Evolutionary conservation across 2,888 invertebrate species (phyloP).

Genomic region (Rhagium mordax): DNA sequence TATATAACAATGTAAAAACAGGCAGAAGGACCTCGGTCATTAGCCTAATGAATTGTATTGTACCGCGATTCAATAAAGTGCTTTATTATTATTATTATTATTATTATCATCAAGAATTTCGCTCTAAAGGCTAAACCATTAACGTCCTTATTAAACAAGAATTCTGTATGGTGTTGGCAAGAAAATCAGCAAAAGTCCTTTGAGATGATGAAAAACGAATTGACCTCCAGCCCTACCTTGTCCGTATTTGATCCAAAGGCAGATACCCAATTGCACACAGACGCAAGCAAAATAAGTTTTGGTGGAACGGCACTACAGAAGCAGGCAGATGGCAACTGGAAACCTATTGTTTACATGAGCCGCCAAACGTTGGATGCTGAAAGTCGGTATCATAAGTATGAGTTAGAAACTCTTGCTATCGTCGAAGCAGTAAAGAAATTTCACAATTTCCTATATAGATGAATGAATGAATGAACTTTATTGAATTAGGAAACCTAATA

Average conservation of each 20-base stretch:
- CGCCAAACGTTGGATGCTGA: conserved; percentile 28
- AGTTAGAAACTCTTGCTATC: conserved; percentile 40
- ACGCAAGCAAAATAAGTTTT: too few species aligned
- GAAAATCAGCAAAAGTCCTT: conserved; percentile 37
- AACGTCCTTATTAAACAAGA: conserved; percentile 40
- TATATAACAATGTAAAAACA: too few species aligned
- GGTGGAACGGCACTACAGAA: conserved; percentile 50
- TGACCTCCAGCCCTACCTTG: conserved; percentile 37
- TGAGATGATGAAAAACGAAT: conserved; percentile 22
- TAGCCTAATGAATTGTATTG: too few species aligned
- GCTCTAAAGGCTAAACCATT: conserved; percentile 50
- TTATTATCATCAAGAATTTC: too few species aligned
- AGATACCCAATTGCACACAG: conserved; percentile 58
- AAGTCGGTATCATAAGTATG: conserved; percentile 37
- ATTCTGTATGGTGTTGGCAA: conserved; percentile 33
- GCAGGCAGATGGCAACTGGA: conserved; percentile 41
- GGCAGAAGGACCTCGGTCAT: too few species aligned
- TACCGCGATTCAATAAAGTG: too few species aligned
- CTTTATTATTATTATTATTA: too few species aligned
- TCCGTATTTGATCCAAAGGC: conserved; percentile 47
- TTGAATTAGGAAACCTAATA: too few species aligned
- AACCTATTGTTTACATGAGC: conserved; percentile 55
- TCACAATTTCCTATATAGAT: conserved; percentile 21
- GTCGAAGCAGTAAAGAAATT: conserved; percentile 29
- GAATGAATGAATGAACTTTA: too few species aligned